These are phyloP conservation scores for Tangachromis dhanisi DNA, from an alignment of 2,113 vertebrate species.

Conservation along the genomic window DNA sequence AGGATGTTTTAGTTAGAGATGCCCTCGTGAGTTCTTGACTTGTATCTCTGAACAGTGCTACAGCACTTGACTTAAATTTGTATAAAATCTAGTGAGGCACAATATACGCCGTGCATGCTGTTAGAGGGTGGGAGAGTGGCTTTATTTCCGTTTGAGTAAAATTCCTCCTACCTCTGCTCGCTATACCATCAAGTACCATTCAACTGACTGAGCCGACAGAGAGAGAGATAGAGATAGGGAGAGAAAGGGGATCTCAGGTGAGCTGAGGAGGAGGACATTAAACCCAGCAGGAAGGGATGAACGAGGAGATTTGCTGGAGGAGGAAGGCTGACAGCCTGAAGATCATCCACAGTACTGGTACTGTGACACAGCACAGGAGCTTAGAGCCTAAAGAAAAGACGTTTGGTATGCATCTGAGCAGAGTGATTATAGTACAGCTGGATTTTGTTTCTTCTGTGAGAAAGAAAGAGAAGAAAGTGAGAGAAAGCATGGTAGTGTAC, in stretches of 20 bases:
- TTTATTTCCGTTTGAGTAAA: slow-evolving; percentile 21
- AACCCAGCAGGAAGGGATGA: slow-evolving; percentile 52
- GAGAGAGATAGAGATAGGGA: background rate
- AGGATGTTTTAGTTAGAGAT: background rate
- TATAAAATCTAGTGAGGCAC: background rate
- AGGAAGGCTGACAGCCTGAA: slow-evolving; percentile 35
- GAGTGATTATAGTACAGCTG: background rate
- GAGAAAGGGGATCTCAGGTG: slow-evolving; percentile 22
- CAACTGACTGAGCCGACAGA: slow-evolving; percentile 14
- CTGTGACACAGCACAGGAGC: background rate
- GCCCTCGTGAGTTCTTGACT: background rate
- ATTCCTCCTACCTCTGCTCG: slow-evolving; percentile 12
- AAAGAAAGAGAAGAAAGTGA: background rate
- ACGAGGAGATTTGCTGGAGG: slow-evolving; percentile 39
- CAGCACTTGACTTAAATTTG: slow-evolving; percentile 15
- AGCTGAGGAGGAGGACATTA: slow-evolving; percentile 40
- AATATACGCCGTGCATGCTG: background rate
- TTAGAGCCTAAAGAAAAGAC: background rate
- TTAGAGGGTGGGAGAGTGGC: slow-evolving; percentile 5
- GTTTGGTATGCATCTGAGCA: background rate
- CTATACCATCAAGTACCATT: background rate
- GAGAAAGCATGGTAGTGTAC: background rate
- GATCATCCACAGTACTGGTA: background rate
- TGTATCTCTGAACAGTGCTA: background rate
- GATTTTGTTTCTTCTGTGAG: background rate